These are phyloP conservation scores for Stenoptilia bipunctidactyla DNA, from an alignment of 2,888 invertebrate species.

Conservation along the genomic window DNA sequence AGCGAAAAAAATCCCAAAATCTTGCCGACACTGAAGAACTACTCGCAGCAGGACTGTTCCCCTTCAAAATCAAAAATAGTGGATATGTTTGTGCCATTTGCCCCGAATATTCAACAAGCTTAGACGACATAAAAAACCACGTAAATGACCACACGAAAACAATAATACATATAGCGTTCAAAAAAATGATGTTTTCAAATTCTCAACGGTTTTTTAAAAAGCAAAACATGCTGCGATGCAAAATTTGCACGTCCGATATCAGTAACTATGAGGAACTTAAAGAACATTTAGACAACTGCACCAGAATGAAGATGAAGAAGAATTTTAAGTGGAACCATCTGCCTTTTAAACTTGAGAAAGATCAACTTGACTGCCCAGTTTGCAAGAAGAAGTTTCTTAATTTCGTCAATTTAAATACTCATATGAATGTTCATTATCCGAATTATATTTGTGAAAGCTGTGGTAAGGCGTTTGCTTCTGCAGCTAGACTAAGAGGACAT, in stretches of 20 bases:
- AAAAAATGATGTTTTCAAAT: conserved; percentile 45
- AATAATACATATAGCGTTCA: conserved; percentile 41
- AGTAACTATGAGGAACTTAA: conserved; percentile 33
- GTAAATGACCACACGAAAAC: conserved; percentile 34
- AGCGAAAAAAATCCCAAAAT: conserved; percentile 24
- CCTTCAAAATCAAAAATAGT: conserved; percentile 48
- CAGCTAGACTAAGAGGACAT: conserved; percentile 57
- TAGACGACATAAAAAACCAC: conserved; percentile 42
- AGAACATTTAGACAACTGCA: conserved; percentile 39
- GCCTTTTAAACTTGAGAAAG: conserved; percentile 56
- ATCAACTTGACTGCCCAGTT: conserved; percentile 53
- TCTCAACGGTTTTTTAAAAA: conserved; percentile 39
- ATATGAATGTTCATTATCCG: conserved; percentile 66
- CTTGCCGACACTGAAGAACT: conserved; percentile 35
- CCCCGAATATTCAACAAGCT: conserved; percentile 29
- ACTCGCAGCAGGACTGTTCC: conserved; percentile 42
- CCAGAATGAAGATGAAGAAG: conserved; percentile 22
- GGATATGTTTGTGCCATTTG: conserved; percentile 43
- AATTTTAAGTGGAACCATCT: conserved; percentile 36
- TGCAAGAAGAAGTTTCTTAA: conserved; percentile 53
- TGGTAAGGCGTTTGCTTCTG: conserved; percentile 66
- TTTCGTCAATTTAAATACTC: conserved; percentile 53
- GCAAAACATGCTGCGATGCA: conserved; percentile 32
- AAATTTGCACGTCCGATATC: conserved; percentile 42
- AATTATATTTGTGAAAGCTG: conserved; percentile 65